phyloP scores from a whole-genome alignment of 1,140 invertebrate species.

The Neodiprion lecontei region DNA sequence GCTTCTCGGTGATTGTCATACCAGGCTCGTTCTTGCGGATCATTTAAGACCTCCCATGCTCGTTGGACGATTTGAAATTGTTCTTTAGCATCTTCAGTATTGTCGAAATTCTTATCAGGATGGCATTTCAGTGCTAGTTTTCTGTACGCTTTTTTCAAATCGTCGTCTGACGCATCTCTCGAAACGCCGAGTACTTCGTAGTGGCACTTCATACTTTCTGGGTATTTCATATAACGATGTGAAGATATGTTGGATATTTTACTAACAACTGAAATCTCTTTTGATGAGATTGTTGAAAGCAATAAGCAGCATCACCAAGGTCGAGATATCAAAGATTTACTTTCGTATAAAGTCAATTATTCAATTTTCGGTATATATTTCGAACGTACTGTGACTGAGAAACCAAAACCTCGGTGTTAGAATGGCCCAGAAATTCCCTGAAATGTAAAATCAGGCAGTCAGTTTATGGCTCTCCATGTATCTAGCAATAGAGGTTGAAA shows the following conservation, averaged over 20 bases:
- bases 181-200: conserved; percentile 87
- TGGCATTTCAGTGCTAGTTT: conserved; percentile 84
- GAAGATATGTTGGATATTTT: background rate
- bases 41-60: conserved; percentile 94
- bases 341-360: background rate
- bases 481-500: background rate
- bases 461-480: background rate
- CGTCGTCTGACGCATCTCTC: conserved; percentile 75
- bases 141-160: conserved; percentile 91
- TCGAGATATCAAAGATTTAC: too few relatives aligned
- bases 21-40: conserved; percentile 94
- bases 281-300: too few relatives aligned
- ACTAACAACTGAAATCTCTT: too few relatives aligned
- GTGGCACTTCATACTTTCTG: conserved; percentile 80
- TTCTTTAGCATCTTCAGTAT: conserved; percentile 83
- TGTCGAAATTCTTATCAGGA: conserved; percentile 92
- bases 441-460: background rate
- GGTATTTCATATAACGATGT: background rate
- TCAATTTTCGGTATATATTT: background rate
- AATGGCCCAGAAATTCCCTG: background rate
- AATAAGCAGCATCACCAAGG: too few relatives aligned
- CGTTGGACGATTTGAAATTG: conserved; percentile 94
- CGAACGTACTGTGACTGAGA: background rate
- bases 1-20: conserved; percentile 92
- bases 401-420: background rate